Evolutionary conservation across 2,113 vertebrate genomes (phyloP), one percentile per base, ranked within the genome.

Genomic region (Neolamprologus longior): DNA sequence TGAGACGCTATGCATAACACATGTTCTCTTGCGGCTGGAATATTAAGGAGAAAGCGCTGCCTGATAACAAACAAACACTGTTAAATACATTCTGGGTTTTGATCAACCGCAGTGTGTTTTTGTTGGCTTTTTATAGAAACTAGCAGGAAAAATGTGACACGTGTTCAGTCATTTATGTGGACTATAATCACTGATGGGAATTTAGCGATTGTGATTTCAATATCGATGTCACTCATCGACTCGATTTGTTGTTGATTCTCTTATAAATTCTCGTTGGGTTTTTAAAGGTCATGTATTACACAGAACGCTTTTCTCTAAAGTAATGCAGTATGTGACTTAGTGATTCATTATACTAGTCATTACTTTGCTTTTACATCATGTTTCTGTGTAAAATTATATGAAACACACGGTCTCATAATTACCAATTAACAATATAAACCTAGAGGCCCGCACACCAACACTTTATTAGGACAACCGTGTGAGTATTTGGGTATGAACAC

Each of bases 181-280:
- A 50, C 26, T n/a, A 19, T 19, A 31, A 45, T 73, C 37, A 45
- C 61, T n/a, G 61, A 37, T 66, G 31, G 31, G 33, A n/a, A 7
- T 33, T 19, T 61, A n/a, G n/a, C n/a, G n/a, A 17, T 35, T 63
- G 6, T 12, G 61, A 66, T 7, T 66, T 33, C 55, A 4, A 3
- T 33, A 61, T 61, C 1, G 57, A 61, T 61, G 4, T 61, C 1
- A 33, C 57, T 61, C 0, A 61, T 33, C 0, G 0, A 61, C 8
- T 61, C 1, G 2, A 61, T 61, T n/a, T n/a, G n/a, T n/a, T n/a
- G n/a, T n/a, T n/a, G n/a, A n/a, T n/a, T n/a, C n/a, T n/a, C n/a
- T n/a, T n/a, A n/a, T n/a, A n/a, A n/a, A n/a, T n/a, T n/a, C n/a
- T 19, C 9, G 1, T 4, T 35, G 9, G 31, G 10, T 12, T n/a